These are phyloP conservation scores for Polydesmus complanatus DNA, from an alignment of 2,888 invertebrate genomes.

Conservation along the genomic window DNA sequence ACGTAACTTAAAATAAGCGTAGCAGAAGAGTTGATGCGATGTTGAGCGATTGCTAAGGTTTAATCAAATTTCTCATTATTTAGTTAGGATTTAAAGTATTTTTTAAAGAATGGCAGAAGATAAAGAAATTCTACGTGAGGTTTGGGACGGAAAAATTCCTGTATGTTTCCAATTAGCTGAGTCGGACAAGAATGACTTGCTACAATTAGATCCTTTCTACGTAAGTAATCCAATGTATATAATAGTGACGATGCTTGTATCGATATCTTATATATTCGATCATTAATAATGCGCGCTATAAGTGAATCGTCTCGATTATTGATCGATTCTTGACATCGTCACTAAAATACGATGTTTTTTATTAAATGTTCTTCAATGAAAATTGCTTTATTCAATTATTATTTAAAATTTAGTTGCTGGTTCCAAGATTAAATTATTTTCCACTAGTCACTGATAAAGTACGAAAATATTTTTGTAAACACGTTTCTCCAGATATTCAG, in stretches of 20 bases:
- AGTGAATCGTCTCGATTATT: too few species aligned
- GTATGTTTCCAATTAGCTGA: conserved; percentile 78
- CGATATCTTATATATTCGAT: not conserved
- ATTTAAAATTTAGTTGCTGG: conserved; percentile 58
- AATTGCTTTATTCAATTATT: not conserved
- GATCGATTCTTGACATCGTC: not conserved
- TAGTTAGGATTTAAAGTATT: too few species aligned
- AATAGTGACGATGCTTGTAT: too few species aligned
- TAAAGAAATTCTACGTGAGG: conserved; percentile 79
- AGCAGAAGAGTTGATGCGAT: too few species aligned
- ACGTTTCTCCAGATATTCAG: conserved; percentile 62
- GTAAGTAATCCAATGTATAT: conserved; percentile 20
- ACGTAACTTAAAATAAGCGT: too few species aligned
- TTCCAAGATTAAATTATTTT: conserved; percentile 83
- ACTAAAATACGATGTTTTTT: not conserved
- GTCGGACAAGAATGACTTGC: conserved; percentile 75
- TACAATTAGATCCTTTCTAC: conserved; percentile 83
- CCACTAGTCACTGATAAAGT: conserved; percentile 91
- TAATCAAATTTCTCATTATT: too few species aligned
- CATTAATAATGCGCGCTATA: too few species aligned
- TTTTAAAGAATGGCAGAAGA: conserved; percentile 84
- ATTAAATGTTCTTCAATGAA: not conserved
- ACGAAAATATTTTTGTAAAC: conserved; percentile 70
- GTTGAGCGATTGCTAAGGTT: too few species aligned
- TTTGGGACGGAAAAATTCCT: conserved; percentile 92